Conservation (phyloP, 1,140 invertebrate species). For the Mya arenaria region DNA sequence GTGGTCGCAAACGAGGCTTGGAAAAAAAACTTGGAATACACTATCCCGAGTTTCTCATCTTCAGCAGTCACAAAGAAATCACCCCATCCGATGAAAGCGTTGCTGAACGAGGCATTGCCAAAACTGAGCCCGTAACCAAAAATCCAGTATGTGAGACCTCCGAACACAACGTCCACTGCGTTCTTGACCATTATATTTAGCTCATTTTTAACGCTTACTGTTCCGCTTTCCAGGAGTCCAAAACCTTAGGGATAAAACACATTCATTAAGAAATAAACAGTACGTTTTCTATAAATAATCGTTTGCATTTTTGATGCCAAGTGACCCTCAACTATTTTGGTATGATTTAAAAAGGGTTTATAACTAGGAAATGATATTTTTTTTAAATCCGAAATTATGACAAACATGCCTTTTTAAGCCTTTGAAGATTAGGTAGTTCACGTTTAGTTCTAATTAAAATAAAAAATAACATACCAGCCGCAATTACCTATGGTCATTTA, state of each 20-base stretch:
- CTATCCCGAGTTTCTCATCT: slow-evolving; percentile 72
- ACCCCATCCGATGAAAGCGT: slow-evolving; percentile 72
- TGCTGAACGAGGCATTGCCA: slow-evolving; percentile 63
- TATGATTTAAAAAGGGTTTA: too few relatives aligned
- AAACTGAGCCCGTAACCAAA: slow-evolving; percentile 78
- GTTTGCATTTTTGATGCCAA: too few relatives aligned
- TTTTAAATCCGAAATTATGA: too few relatives aligned
- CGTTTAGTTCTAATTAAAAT: too few relatives aligned
- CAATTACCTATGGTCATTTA: too few relatives aligned
- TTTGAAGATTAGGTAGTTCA: too few relatives aligned
- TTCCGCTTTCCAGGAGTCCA: slow-evolving; percentile 78
- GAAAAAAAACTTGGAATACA: slow-evolving; percentile 79
- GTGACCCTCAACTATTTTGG: too few relatives aligned
- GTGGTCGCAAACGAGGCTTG: slow-evolving; percentile 76
- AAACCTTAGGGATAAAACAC: slow-evolving; percentile 73
- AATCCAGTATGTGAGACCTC: slow-evolving; percentile 78
- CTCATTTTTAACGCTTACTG: slow-evolving; percentile 79
- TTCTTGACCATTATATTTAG: slow-evolving; percentile 81
- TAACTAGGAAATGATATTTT: too few relatives aligned
- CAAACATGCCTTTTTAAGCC: too few relatives aligned
- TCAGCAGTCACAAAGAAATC: slow-evolving; percentile 73
- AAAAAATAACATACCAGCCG: too few relatives aligned
- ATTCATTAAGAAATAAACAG: too few relatives aligned
- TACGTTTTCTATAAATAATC: too few relatives aligned
- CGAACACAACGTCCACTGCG: slow-evolving; percentile 77